Base-by-base conservation (phyloP, 1,140 invertebrate genomes). In the Sycobia sp. region DNA sequence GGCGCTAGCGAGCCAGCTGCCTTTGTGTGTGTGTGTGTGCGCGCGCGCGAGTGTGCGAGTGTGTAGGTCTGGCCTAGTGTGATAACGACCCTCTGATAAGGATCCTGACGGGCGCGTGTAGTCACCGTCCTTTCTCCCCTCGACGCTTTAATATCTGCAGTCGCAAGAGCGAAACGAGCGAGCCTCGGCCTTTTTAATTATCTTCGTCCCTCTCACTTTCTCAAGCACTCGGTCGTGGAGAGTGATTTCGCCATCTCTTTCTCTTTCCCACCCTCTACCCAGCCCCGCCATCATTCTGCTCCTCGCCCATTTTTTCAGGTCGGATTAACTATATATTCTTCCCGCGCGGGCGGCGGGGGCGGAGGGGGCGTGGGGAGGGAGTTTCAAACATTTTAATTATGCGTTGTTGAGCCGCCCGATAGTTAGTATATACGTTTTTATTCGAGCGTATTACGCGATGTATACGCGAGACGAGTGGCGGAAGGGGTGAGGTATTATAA, bases 161-260 rank as follows among this genome's bases (percentile, higher is more conserved):
- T 11, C 11, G 29, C 29, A 32, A 63, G 29, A 32, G 29, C 4
- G 29, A 32, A 32, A 32, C 65, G 71, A 29, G 53, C 13, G 23
- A 25, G 20, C 39, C 7, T 62, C 71, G 68, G 72, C 69, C 73
- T 76, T 77, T 76, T 77, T 76, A 77, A 77, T 77, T 76, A 76
- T 76, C 75, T 71, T 66, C 66, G 62, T 29, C 53, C 57, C 50
- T 64, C 63, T 49, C 62, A 62, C 50, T 68, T 70, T 70, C 66
- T 70, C 69, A 67, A 66, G 66, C 61, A 61, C 54, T 36, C 39
- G 53, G 44, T 61, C 56, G n/a, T n/a, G n/a, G n/a, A n/a, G n/a
- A n/a, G n/a, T n/a, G n/a, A n/a, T n/a, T n/a, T n/a, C n/a, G n/a
- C n/a, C n/a, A n/a, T n/a, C n/a, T n/a, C n/a, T n/a, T n/a, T n/a